Percentiles rank a stretch among this genome's conserved stretches.
Conservation (phyloP, 1,140 invertebrate genomes). For the Saccostrea glomerata region DNA sequence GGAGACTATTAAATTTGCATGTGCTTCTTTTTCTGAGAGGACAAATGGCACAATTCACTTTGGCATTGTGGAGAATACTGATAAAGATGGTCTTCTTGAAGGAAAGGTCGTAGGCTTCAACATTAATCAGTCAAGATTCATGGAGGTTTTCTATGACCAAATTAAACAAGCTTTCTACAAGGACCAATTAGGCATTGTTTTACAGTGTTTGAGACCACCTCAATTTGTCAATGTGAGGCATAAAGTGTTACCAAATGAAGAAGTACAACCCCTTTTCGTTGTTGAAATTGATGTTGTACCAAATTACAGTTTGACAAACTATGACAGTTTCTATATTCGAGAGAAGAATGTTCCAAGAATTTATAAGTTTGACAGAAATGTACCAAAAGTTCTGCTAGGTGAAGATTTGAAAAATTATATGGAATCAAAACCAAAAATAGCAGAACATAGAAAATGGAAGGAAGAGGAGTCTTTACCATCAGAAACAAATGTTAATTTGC, state of each 20-base stretch:
- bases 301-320: neutral
- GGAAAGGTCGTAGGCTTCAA: conserved; percentile 61
- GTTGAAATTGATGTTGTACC: conserved; percentile 65
- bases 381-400: conserved; percentile 11
- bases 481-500: neutral
- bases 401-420: conserved; percentile 46
- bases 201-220: conserved; percentile 57
- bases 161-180: conserved; percentile 51
- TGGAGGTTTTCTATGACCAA: conserved; percentile 42
- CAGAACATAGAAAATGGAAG: conserved; percentile 48
- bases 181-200: conserved; percentile 49
- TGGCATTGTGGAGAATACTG: conserved; percentile 53
- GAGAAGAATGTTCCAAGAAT: conserved; percentile 11
- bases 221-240: conserved; percentile 58
- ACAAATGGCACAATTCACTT: conserved; percentile 67
- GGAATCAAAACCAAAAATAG: conserved; percentile 46
- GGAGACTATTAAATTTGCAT: conserved; percentile 58
- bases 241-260: neutral
- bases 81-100: conserved; percentile 40
- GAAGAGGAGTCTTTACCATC: conserved; percentile 43
- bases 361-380: conserved; percentile 51
- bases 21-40: conserved; percentile 64
- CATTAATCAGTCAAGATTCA: conserved; percentile 48
- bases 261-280: conserved; percentile 39
- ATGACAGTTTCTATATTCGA: neutral